phyloP scores from a whole-genome alignment of 2,888 invertebrate genomes.

The Thera britannica region DNA sequence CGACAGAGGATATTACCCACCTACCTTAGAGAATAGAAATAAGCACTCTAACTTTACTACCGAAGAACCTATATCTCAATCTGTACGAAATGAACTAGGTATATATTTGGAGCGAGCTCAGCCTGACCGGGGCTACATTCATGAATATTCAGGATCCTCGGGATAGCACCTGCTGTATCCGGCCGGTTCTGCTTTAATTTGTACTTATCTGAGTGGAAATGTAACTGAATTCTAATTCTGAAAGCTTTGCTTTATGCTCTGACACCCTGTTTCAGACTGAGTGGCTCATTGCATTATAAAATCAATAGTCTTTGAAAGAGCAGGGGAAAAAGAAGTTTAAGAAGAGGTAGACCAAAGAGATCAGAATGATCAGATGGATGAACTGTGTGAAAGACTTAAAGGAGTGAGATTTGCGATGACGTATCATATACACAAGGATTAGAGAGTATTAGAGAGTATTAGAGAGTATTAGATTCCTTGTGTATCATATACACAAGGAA shows the following conservation, averaged over 20 bases:
- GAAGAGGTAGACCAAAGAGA: too few relatives aligned
- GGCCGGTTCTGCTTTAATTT: constrained; percentile 18
- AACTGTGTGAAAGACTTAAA: too few relatives aligned
- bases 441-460: too few relatives aligned
- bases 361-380: too few relatives aligned
- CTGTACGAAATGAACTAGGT: constrained; percentile 6
- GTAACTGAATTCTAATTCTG: constrained; percentile 5
- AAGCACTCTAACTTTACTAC: neutral
- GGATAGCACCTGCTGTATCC: constrained; percentile 12
- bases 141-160: constrained; percentile 30
- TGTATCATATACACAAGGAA: too few relatives aligned
- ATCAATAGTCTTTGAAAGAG: too few relatives aligned
- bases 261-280: neutral
- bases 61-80: constrained; percentile 8
- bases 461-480: too few relatives aligned
- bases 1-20: too few relatives aligned
- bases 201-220: constrained; percentile 17
- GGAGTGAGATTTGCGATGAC: too few relatives aligned
- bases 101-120: constrained; percentile 14
- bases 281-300: neutral
- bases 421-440: too few relatives aligned
- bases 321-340: too few relatives aligned
- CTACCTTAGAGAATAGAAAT: too few relatives aligned
- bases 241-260: constrained; percentile 10
- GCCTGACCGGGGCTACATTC: constrained; percentile 11